Base-by-base conservation (phyloP, 1,140 invertebrate genomes). In the Teleopsis dalmanni region DNA sequence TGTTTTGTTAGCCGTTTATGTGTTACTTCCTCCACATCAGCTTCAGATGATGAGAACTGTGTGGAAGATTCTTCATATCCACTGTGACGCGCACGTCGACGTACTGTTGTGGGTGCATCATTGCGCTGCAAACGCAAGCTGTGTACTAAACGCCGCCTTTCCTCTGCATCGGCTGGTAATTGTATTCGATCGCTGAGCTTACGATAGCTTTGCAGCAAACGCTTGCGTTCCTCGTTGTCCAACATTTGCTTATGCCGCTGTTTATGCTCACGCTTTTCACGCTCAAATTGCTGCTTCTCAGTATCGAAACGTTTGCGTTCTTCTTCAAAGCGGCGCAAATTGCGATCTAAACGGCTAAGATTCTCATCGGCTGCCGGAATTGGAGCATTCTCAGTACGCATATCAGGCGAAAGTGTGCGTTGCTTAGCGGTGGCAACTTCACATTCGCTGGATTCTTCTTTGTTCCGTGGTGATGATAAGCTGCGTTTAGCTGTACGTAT, bases 21-120 rank as follows among this genome's bases (percentile, higher is more conserved):
- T 6, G 19, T 25, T 3, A 19, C 52, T 13, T 47, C 35, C 3
- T 50, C 42, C 4, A 36, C 33, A 16, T 52, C 51, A 7, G 63
- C 62, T 26, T 69, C 65, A 21, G 65, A 69, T 8, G 62, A 66
- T 16, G 63, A 65, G 23, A 69, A 69, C 46, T 69, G 62, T 3
- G 65, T 68, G 18, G 65, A 69, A 4, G 65, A 69, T 27, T 69
- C 65, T 0, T 69, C 64, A 40, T 66, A 66, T 3, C 61, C 59
- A 25, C 64, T 67, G 16, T 66, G 65, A 7, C 61, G 48, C 16
- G 42, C 26, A 11, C 40, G 50, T 1, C 57, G 53, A 10, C 48
- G 14, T 4, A 53, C 23, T 2, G n/a, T 25, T 7, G 16, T 6
- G 4, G 40, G 34, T 21, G 45, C 58, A 48, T 68, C 61, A 10